Evolutionary conservation across 2,797 vertebrate genomes (phyloP).

Genomic region (Bradypodion pumilum): DNA sequence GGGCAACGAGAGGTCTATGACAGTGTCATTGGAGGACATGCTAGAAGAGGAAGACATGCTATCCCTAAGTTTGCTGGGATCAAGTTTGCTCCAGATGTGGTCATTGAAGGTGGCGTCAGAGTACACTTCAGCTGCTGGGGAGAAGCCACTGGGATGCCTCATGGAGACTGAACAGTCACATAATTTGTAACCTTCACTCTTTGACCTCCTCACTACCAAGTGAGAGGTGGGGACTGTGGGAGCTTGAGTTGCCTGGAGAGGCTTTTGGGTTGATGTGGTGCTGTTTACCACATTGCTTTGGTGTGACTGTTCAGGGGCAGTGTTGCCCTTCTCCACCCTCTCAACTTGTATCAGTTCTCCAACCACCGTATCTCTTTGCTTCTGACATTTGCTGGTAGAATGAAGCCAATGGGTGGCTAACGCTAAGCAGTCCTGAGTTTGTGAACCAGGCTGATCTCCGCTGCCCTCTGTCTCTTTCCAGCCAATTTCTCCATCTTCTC

Average conservation of each 20-base stretch:
- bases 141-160: conserved; percentile 57
- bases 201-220: conserved; percentile 74
- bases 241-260: conserved; percentile 4
- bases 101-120: conserved; percentile 86
- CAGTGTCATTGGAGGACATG: conserved; percentile 92
- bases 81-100: conserved; percentile 90
- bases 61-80: conserved; percentile 82
- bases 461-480: conserved; percentile 12
- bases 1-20: conserved; percentile 89
- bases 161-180: conserved; percentile 47
- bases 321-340: neutral
- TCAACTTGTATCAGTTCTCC: neutral
- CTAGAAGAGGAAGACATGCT: conserved; percentile 95
- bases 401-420: conserved; percentile 27
- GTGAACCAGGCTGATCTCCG: conserved; percentile 2
- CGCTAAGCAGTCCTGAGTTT: neutral
- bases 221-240: conserved; percentile 46
- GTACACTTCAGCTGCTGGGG: conserved; percentile 80
- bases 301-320: conserved; percentile 15
- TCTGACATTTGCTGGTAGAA: conserved; percentile 27
- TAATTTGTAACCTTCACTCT: conserved; percentile 78
- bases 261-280: neutral
- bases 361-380: conserved; percentile 11
- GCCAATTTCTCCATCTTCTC: conserved; percentile 25
- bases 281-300: neutral